phyloP scores from a whole-genome alignment of 2,888 invertebrate genomes.

The Pyrgus malvae region DNA sequence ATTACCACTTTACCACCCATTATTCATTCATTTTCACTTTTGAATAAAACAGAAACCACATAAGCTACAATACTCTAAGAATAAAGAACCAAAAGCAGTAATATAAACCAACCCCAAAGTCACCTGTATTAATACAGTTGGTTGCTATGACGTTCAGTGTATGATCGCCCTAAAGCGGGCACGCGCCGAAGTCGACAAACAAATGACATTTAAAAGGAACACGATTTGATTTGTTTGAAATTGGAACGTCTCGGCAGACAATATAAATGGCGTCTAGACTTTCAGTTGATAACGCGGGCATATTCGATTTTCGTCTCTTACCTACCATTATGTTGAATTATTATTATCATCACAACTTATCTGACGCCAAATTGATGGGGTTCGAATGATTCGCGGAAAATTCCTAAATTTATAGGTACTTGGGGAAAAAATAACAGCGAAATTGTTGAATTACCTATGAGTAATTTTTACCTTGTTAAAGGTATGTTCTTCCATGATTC shows the following conservation, averaged over 20 bases:
- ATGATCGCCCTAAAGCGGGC: constrained; percentile 72
- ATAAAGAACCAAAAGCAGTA: too few species aligned
- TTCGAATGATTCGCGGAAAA: constrained; percentile 11
- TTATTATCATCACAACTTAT: constrained; percentile 14
- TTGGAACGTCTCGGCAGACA: constrained; percentile 60
- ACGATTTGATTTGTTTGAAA: constrained; percentile 71
- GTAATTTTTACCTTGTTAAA: neutral
- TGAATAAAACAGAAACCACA: too few species aligned
- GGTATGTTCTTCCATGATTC: too few species aligned
- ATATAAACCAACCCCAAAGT: too few species aligned
- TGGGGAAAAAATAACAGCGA: too few species aligned
- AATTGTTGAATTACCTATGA: neutral
- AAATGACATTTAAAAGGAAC: constrained; percentile 74
- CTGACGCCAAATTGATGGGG: constrained; percentile 21
- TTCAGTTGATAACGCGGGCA: constrained; percentile 49
- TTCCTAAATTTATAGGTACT: neutral
- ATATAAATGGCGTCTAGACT: constrained; percentile 76
- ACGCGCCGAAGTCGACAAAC: constrained; percentile 73
- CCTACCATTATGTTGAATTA: constrained; percentile 27
- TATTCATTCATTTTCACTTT: too few species aligned
- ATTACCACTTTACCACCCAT: too few species aligned
- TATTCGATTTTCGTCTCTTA: constrained; percentile 19
- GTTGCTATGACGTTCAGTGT: too few species aligned
- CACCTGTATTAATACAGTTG: too few species aligned
- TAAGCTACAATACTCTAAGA: too few species aligned